Percentiles rank a stretch among this genome's conserved stretches.
Evolutionary conservation across 92 coral and sea anemone species (phyloP).

Genomic region (Siderastrea siderea): DNA sequence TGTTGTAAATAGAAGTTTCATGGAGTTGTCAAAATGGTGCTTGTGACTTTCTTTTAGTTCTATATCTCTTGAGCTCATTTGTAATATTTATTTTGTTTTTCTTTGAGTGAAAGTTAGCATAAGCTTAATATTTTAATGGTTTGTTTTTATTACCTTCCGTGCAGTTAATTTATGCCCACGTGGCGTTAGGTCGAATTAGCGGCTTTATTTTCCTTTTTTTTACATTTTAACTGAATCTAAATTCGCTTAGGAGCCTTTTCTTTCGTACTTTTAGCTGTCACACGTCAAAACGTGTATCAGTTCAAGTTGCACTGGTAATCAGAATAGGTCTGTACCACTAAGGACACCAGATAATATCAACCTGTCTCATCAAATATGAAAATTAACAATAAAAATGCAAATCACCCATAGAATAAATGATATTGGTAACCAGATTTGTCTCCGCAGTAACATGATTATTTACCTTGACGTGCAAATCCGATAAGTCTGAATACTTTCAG

Average conservation of each 20-base stretch:
- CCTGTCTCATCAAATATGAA: no score
- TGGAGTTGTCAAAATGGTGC: no score
- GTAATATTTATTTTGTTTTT: neutral
- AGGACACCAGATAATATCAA: no score
- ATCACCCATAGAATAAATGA: no score
- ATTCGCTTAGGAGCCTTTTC: neutral
- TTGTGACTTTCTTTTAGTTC: neutral
- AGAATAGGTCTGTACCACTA: no score
- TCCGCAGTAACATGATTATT: no score
- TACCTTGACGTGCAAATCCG: no score
- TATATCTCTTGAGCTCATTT: neutral
- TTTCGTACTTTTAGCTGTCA: neutral
- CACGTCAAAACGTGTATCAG: no score
- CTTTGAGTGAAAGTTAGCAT: neutral
- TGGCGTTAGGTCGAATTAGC: neutral
- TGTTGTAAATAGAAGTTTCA: neutral
- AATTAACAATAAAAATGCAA: no score
- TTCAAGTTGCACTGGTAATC: no score
- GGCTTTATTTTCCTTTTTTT: neutral
- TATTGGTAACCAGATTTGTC: no score
- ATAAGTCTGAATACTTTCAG: no score
- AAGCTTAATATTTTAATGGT: neutral
- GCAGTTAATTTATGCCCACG: constrained; percentile 1
- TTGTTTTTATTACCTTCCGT: neutral
- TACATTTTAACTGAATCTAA: neutral